A percentile compares a stretch with the other conserved stretches of the same genome.
These are phyloP conservation scores for Actinia tenebrosa DNA, from an alignment of 64 coral and sea anemone species.

Conservation along the genomic window DNA sequence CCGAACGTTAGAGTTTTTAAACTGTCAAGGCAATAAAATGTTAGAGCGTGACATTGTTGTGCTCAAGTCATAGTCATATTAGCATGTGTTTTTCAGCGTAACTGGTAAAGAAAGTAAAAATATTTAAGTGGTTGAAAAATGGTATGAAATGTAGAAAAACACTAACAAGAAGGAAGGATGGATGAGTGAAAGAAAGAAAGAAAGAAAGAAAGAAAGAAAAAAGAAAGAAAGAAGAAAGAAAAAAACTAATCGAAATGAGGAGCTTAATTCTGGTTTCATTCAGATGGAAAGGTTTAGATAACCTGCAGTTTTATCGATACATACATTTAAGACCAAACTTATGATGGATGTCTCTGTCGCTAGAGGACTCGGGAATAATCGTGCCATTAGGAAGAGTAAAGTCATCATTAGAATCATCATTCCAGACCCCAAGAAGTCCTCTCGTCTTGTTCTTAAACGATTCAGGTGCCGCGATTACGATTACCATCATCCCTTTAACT, in stretches of 20 bases:
- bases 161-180: no score
- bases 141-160: no score
- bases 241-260: not conserved
- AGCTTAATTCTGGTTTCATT: not conserved
- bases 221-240: no score
- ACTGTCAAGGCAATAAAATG: no score
- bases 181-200: no score
- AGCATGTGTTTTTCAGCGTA: no score
- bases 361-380: slow-evolving; percentile 18
- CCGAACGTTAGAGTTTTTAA: no score
- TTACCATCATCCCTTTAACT: slow-evolving; percentile 28
- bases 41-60: no score
- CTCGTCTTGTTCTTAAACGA: slow-evolving; percentile 34
- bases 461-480: slow-evolving; percentile 18
- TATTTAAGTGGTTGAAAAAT: no score
- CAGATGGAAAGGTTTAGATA: not conserved
- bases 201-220: no score
- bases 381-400: slow-evolving; percentile 52
- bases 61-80: no score
- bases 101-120: no score
- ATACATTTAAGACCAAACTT: slow-evolving; percentile 55
- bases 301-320: not conserved
- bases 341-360: slow-evolving; percentile 31
- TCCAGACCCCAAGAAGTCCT: slow-evolving; percentile 60
- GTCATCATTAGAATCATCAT: slow-evolving; percentile 40